Base-by-base conservation (phyloP, 2,888 invertebrate genomes). In the Dinocampus coccinellae region DNA sequence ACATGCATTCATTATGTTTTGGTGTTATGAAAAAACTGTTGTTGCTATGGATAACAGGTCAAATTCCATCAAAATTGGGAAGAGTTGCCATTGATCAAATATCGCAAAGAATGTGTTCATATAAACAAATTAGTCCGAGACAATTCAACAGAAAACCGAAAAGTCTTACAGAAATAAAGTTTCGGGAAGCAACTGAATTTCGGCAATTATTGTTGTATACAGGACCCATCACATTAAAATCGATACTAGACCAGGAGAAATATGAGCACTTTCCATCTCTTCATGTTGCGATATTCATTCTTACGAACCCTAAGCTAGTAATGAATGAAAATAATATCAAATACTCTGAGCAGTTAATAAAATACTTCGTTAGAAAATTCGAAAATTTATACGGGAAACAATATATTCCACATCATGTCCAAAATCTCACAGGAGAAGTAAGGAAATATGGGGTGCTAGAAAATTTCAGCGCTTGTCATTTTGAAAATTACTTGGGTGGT, bases 151-250 rank as follows among this genome's bases (percentile, higher is more conserved):
- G 72, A 9, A 67, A 58, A 33, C 72, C 72, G 9, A 34, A 68
- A 42, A 16, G 16, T 36, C 33, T 72, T 22, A 9, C 4, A 3
- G 68, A 72, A 20, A 13, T 20, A 11, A n/a, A 26, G 20, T 11
- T 33, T 2, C 69, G 69, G 68, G 69, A 72, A 58, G 72, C 72
- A 1, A 68, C 55, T 16, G 60, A 72, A 26, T 36, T 60, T 9
- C 29, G 72, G 20, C 52, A 34, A 20, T 72, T 72, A 26, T 11
- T 72, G 11, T 20, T 72, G 13, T 72, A 72, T 36, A 64, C 64
- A 3, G 72, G 68, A 2, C 68, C 64, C 3, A 11, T 66, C 4
- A 36, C 29, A 2, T 52, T 72, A 26, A 60, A 64, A 60, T 26
- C 26, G 6, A 11, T 47, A 10, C 7, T 69, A 2, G 29, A 11